These are phyloP conservation scores for Phrynosoma blainvillii DNA, from an alignment of 2,113 vertebrate species.

Conservation along the genomic window DNA sequence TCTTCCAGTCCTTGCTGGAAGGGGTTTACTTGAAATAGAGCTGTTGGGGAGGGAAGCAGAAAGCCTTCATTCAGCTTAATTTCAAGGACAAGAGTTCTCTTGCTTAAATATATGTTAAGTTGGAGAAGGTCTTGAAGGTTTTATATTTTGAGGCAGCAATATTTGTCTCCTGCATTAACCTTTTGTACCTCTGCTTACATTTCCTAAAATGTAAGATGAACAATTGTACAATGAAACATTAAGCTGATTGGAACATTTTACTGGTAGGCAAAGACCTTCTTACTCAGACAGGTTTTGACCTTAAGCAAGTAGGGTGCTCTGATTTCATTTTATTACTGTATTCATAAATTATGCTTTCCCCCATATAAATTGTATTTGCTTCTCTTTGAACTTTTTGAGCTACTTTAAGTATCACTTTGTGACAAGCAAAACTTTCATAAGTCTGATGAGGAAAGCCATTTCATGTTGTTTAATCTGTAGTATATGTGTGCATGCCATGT, in stretches of 20 bases:
- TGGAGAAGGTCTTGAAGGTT: neutral
- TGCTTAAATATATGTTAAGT: neutral
- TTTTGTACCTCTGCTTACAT: neutral
- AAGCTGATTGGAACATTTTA: neutral
- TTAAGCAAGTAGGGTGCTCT: too few relatives aligned
- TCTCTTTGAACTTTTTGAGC: too few relatives aligned
- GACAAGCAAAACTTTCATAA: neutral
- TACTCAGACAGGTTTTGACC: too few relatives aligned
- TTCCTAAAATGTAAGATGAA: neutral
- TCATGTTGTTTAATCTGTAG: neutral
- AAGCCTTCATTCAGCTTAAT: neutral
- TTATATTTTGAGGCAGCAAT: constrained; percentile 3
- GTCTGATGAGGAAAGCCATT: neutral
- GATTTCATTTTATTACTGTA: too few relatives aligned
- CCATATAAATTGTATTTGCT: too few relatives aligned
- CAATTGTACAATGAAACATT: neutral
- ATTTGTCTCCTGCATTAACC: neutral
- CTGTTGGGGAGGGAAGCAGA: neutral
- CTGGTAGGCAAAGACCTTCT: too few relatives aligned
- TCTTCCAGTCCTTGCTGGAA: neutral
- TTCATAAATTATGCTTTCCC: too few relatives aligned
- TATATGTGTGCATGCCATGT: neutral
- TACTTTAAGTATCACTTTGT: too few relatives aligned
- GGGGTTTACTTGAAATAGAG: neutral
- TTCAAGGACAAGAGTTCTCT: neutral